Evolutionary conservation across 2,113 vertebrate genomes (phyloP), one percentile per base, ranked within the genome.

Genomic region (Bombycilla garrulus): DNA sequence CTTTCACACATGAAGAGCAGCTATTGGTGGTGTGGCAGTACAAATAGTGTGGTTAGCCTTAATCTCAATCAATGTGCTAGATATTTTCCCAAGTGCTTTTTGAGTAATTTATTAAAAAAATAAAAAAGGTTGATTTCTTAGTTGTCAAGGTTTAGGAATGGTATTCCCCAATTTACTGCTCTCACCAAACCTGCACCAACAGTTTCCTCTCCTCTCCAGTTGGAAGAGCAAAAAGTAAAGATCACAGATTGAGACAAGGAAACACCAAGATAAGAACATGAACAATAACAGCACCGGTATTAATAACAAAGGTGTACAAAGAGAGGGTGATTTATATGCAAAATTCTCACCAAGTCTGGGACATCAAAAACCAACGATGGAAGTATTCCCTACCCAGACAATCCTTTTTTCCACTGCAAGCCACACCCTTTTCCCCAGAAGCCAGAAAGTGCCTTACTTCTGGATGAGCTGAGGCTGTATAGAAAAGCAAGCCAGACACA

Each of bases 371-470:
- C 18, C 8, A 51, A 2, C 0, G 4, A 9, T 33, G 11, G 17
- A 44, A 9, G 12, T 11, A 22, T 4, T 36, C 44, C 18, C 35
- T 26, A 44, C 8, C 20, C 14, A 0, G 0, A 16, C 9, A 51
- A 0, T 0, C 4, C 6, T 60, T 44, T 50, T 67, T 45, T 19
- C 17, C 33, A 51, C 33, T 26, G 38, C 22, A 36, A 67, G 11
- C 36, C 62, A 51, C 3, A 0, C 18, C 18, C 25, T 21, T 31
- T 13, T 35, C 6, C 26, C 44, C 38, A 65, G 36, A 44, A 31
- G 17, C 51, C 45, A 36, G 11, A 36, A n/a, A 51, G 2, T 26
- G 8, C 22, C 6, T 15, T 33, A 22, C 7, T 24, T 18, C 14
- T 8, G 33, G 8, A 28, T 5, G 18, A 51, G 3, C 5, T 6